Conservation (phyloP, 1,140 invertebrate species). For the Drosophila asahinai region DNA sequence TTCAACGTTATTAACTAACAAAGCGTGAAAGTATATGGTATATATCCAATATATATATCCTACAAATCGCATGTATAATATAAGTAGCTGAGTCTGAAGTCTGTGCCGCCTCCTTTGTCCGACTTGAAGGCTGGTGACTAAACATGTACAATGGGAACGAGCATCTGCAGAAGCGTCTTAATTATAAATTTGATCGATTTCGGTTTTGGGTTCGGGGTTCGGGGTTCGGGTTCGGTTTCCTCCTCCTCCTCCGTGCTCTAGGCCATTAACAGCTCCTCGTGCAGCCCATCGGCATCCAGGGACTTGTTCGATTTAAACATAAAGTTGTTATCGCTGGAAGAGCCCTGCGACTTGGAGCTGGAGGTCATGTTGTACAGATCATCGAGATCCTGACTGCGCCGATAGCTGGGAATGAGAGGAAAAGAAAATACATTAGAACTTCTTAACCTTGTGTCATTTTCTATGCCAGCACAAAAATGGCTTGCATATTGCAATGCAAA, state of each 20-base stretch:
- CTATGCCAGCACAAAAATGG: too few species aligned
- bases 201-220: not conserved
- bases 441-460: too few species aligned
- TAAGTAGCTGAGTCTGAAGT: constrained; percentile 24
- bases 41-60: constrained; percentile 11
- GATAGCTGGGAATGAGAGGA: constrained; percentile 51
- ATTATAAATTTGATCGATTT: constrained; percentile 37
- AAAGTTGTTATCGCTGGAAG: constrained; percentile 75
- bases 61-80: constrained; percentile 24
- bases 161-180: constrained; percentile 32
- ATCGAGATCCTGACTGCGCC: constrained; percentile 86
- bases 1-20: constrained; percentile 40
- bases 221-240: not conserved
- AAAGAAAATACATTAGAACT: not conserved
- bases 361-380: constrained; percentile 86
- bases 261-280: constrained; percentile 74
- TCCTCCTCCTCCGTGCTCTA: constrained; percentile 15
- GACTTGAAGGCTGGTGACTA: constrained; percentile 28
- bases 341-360: constrained; percentile 86
- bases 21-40: constrained; percentile 36
- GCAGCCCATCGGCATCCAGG: constrained; percentile 61
- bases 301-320: constrained; percentile 82
- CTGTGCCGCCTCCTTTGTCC: constrained; percentile 7
- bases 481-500: too few species aligned
- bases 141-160: constrained; percentile 46